phyloP scores from a whole-genome alignment of 2,797 vertebrate species.

The Hippoglossus hippoglossus region DNA sequence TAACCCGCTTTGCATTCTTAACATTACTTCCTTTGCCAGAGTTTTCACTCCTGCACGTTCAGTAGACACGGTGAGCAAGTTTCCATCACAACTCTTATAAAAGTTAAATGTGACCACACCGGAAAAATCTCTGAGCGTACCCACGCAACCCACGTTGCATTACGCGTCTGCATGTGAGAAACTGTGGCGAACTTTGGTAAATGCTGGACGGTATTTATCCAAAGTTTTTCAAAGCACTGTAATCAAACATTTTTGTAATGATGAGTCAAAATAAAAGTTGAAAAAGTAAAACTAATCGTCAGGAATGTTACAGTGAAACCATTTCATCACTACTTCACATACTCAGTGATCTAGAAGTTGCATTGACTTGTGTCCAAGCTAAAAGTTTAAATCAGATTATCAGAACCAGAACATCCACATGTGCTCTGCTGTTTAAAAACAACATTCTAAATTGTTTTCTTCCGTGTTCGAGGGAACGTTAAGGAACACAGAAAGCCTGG shows the following conservation, averaged over 20 bases:
- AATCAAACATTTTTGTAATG: no score
- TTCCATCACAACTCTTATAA: background rate
- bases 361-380: no score
- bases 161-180: no score
- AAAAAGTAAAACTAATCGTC: no score
- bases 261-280: background rate
- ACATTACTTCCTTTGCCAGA: background rate
- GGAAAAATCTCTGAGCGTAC: no score
- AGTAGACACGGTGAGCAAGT: background rate
- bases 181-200: no score
- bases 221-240: no score
- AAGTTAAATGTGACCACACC: background rate
- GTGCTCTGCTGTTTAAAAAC: background rate
- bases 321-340: no score
- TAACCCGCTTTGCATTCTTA: background rate
- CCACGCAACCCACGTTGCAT: no score
- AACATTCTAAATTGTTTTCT: background rate
- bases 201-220: no score
- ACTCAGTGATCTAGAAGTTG: no score
- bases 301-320: background rate
- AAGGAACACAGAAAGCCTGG: background rate
- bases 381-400: slow-evolving; percentile 3
- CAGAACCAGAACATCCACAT: slow-evolving; percentile 1
- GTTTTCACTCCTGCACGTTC: background rate
- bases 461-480: background rate